Evolutionary conservation across 2,113 vertebrate species (phyloP).

Genomic region (Gopherus evgoodei): DNA sequence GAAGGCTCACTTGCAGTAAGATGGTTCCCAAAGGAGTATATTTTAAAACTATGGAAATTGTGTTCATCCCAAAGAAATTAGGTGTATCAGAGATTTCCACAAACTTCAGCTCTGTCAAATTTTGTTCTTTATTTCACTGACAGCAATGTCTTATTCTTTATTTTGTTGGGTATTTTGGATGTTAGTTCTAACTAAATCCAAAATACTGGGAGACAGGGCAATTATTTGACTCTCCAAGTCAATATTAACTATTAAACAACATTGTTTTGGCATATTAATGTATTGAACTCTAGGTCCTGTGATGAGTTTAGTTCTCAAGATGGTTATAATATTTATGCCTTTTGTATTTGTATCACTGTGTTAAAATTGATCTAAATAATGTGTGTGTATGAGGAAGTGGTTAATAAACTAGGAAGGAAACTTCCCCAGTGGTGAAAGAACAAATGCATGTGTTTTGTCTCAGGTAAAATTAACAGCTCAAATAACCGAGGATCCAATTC

Average conservation of each 20-base stretch:
- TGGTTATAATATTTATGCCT: not conserved
- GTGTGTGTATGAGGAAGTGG: not conserved
- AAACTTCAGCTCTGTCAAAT: not conserved
- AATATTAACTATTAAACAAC: too few species aligned
- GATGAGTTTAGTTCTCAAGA: not conserved
- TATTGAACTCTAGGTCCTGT: conserved; percentile 46
- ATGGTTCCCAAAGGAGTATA: not conserved
- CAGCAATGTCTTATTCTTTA: conserved; percentile 1
- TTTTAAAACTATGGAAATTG: not conserved
- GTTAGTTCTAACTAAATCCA: too few species aligned
- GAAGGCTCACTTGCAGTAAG: not conserved
- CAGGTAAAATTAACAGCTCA: not conserved
- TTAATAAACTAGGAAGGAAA: not conserved
- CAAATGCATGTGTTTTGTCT: not conserved
- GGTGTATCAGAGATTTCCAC: not conserved
- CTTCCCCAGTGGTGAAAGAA: not conserved
- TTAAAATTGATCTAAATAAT: not conserved
- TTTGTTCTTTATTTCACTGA: not conserved
- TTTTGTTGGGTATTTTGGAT: conserved; percentile 12
- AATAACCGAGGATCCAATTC: not conserved
- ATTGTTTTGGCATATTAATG: not conserved
- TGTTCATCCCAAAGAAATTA: not conserved
- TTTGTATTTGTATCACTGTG: not conserved
- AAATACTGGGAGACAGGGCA: too few species aligned
- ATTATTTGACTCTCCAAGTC: too few species aligned